Evolutionary conservation across 2,888 invertebrate genomes (phyloP), one percentile per base, ranked within the genome.

Genomic region (Synanthedon tipuliformis): DNA sequence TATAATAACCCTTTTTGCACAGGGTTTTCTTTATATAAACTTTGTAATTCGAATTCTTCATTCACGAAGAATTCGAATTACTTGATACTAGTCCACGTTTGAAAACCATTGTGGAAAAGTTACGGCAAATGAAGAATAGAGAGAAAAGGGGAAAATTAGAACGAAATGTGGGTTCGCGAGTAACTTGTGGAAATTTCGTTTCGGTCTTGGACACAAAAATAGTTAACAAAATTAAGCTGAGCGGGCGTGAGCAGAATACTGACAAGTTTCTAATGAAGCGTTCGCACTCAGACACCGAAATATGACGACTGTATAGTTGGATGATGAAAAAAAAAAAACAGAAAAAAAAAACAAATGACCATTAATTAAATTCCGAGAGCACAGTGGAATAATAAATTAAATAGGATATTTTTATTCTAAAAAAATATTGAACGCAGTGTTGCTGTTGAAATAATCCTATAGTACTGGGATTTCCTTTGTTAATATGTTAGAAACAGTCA

Each of bases 141-240:
- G 61, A 57, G 62, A 62, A 63, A 63, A 63, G 61, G 63, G 61
- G 63, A 69, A 58, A 64, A 69, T 71, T 70, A 72, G 65, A 60
- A 59, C 58, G 59, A 56, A 59, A 63, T 65, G 60, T 64, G 60
- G 62, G 61, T 58, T 52, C 54, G 54, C 41, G 45, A 51, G 64
- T 59, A 63, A 69, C 68, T 72, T 66, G 66, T 62, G 63, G 64
- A 68, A 71, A 70, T 68, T 69, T 68, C 69, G 66, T 66, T 73
- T 65, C 64, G 61, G 62, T 72, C 65, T 66, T 64, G 74, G 72
- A 74, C 74, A 75, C 75, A 75, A 78, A 78, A 79, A 80, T 77
- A 73, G 78, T 80, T 81, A 81, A 80, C 73, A 71, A 67, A 77
- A 81, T 82, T 79, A 81, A 78, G 71, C 65, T 64, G 63, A 61